These are phyloP conservation scores for Anguilla obscura DNA, from an alignment of 2,797 vertebrate genomes.

Conservation along the genomic window DNA sequence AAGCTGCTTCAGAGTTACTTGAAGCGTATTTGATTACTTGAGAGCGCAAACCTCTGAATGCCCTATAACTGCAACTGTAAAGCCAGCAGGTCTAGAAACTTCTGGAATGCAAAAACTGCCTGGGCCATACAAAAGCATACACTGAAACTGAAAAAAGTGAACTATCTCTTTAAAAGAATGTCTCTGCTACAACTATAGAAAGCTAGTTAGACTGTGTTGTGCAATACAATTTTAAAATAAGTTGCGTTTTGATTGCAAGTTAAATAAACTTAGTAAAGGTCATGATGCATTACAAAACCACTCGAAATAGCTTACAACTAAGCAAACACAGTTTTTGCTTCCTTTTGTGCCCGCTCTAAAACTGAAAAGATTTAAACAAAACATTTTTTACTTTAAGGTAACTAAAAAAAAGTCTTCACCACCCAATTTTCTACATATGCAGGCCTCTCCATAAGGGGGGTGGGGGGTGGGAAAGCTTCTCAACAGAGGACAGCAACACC, in stretches of 20 bases:
- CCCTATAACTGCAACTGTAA: not conserved
- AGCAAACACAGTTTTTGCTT: too few species aligned
- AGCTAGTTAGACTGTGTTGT: not conserved
- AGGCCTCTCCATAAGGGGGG: not conserved
- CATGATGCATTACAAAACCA: not conserved
- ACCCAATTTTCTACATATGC: not conserved
- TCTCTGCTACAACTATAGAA: not conserved
- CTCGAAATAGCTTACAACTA: not conserved
- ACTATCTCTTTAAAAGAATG: not conserved
- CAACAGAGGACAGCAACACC: not conserved
- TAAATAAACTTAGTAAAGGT: not conserved
- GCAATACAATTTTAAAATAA: slow-evolving; percentile 6
- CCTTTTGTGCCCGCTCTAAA: not conserved
- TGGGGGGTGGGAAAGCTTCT: not conserved
- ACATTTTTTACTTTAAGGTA: slow-evolving; percentile 14
- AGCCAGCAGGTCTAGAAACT: not conserved
- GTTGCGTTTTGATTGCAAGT: not conserved
- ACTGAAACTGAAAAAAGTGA: not conserved
- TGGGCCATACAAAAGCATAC: not conserved
- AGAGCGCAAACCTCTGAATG: not conserved
- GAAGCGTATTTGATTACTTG: not conserved
- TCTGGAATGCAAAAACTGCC: not conserved
- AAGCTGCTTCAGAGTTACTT: not conserved
- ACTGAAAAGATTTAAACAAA: not conserved
- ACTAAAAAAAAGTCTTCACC: slow-evolving; percentile 1